Evolutionary conservation across 2,888 invertebrate species (phyloP).

Genomic region (Lycophotia porphyrea): DNA sequence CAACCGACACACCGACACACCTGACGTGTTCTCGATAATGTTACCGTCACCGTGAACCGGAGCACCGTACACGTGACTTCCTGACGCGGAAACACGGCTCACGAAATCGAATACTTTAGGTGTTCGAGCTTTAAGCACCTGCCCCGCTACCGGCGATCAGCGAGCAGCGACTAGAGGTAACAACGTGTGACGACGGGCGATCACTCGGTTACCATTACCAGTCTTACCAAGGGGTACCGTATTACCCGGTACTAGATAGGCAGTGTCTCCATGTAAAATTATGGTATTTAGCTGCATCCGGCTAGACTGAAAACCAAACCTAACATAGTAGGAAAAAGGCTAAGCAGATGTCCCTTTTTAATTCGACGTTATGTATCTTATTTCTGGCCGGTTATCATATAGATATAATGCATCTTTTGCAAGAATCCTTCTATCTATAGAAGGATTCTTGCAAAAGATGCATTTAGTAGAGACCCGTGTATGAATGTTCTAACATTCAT

Average conservation of each 20-base stretch:
- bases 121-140: background rate
- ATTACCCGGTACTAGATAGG: background rate
- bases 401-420: background rate
- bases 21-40: slow-evolving; percentile 43
- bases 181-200: background rate
- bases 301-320: background rate
- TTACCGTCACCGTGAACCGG: slow-evolving; percentile 33
- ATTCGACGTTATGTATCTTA: background rate
- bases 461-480: no score
- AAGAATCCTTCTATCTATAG: background rate
- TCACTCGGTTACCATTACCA: background rate
- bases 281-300: background rate
- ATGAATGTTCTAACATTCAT: no score
- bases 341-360: background rate
- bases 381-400: background rate
- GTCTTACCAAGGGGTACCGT: background rate
- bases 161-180: background rate
- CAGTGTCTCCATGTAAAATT: background rate
- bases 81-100: slow-evolving; percentile 5
- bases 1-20: slow-evolving; percentile 12
- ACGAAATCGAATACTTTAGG: background rate
- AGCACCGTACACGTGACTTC: slow-evolving; percentile 42
- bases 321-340: background rate
- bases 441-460: no score
- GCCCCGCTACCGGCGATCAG: background rate